Conservation (phyloP, 2,888 invertebrate species). For the Criorhina ranunculi region DNA sequence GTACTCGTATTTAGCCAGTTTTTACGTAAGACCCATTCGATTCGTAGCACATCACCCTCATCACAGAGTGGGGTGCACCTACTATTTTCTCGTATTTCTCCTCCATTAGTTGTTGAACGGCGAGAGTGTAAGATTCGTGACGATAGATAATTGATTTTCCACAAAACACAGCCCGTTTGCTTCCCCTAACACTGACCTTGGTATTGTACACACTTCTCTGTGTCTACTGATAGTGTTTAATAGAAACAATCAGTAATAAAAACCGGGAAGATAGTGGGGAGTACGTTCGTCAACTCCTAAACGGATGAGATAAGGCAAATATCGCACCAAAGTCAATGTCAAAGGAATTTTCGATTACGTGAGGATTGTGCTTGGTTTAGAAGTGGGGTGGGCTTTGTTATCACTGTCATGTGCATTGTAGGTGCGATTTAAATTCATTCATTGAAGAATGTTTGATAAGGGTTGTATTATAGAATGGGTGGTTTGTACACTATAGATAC, state of each 20-base stretch:
- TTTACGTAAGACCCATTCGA: conserved; percentile 24
- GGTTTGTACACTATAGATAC: too few species aligned
- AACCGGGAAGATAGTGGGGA: conserved; percentile 1
- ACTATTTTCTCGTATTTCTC: background rate
- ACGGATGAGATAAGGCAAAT: conserved; percentile 59
- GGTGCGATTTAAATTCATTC: conserved; percentile 50
- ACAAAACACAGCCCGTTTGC: conserved; percentile 46
- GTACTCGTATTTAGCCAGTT: background rate
- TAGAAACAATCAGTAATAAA: conserved; percentile 38
- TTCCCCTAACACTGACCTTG: conserved; percentile 65
- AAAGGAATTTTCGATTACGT: conserved; percentile 64
- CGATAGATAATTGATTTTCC: conserved; percentile 72
- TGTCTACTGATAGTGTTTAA: conserved; percentile 34
- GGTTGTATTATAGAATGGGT: background rate
- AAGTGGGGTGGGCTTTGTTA: conserved; percentile 6
- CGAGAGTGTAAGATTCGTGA: conserved; percentile 57
- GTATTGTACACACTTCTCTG: conserved; percentile 9
- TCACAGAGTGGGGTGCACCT: conserved; percentile 10
- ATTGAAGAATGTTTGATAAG: conserved; percentile 43
- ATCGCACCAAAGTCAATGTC: conserved; percentile 73
- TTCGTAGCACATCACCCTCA: conserved; percentile 37
- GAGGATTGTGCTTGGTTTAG: conserved; percentile 23
- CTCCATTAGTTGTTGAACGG: background rate
- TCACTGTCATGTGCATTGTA: conserved; percentile 6
- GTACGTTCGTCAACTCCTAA: conserved; percentile 55